Conservation (phyloP, 2,797 vertebrate species). For the Coranthus polyacanthus region DNA sequence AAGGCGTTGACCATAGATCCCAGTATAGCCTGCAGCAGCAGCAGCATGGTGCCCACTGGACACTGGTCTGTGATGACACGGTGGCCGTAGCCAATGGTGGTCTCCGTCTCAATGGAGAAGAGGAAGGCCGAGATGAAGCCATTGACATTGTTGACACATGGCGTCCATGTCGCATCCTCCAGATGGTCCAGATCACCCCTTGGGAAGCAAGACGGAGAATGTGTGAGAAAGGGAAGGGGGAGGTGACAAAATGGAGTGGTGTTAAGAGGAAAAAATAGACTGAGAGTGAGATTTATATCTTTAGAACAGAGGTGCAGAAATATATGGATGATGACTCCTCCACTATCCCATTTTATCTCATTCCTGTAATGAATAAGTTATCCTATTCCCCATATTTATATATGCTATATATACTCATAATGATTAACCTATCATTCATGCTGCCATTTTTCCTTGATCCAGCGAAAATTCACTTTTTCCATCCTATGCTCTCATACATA, state of each 20-base stretch:
- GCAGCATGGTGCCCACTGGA: slow-evolving; percentile 94
- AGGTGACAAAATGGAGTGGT: slow-evolving; percentile 49
- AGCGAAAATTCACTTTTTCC: slow-evolving; percentile 36
- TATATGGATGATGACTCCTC: slow-evolving; percentile 29
- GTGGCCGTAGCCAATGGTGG: slow-evolving; percentile 96
- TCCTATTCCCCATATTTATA: slow-evolving; percentile 25
- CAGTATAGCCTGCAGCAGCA: slow-evolving; percentile 95
- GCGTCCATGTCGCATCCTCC: slow-evolving; percentile 92
- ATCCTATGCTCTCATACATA: slow-evolving; percentile 33
- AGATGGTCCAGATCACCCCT: slow-evolving; percentile 97
- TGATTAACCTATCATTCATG: slow-evolving; percentile 22
- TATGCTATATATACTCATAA: neutral
- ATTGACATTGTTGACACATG: slow-evolving; percentile 96
- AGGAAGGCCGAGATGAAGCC: slow-evolving; percentile 97
- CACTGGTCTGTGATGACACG: slow-evolving; percentile 97
- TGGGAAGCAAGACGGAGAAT: slow-evolving; percentile 17
- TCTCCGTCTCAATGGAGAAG: slow-evolving; percentile 98
- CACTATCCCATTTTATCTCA: slow-evolving; percentile 13
- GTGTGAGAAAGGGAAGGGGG: slow-evolving; percentile 39
- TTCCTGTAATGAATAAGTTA: slow-evolving; percentile 21
- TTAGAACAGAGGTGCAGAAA: slow-evolving; percentile 53
- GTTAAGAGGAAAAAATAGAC: slow-evolving; percentile 57
- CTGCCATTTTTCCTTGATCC: slow-evolving; percentile 33
- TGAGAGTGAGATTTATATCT: slow-evolving; percentile 48
- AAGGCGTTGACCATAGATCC: slow-evolving; percentile 99